Evolutionary conservation across 2,797 vertebrate genomes (phyloP), one percentile per base, ranked within the genome.

Genomic region (Mormyrus proboscirostris): DNA sequence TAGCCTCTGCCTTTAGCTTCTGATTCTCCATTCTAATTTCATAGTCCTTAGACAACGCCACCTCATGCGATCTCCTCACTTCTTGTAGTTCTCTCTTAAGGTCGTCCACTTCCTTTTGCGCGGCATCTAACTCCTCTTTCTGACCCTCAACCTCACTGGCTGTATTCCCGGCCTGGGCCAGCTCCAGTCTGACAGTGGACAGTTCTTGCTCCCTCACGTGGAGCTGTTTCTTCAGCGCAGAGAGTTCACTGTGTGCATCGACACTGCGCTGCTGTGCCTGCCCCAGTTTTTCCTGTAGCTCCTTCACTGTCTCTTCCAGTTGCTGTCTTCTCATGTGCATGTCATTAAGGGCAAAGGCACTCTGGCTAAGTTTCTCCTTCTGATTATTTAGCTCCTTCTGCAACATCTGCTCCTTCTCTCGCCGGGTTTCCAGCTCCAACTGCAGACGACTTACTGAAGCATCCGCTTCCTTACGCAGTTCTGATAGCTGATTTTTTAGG

Each of bases 401-500:
- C 91, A 97, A 89, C 50, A 90, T 90, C n/a, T 73, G 92, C 89
- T 95, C 97, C 94, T 96, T 96, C n/a, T 95, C 94, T 91, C 92
- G 95, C 92, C 96, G 94, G 83, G 91, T 88, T 89, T 93, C 94
- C 44, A 98, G 93, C 88, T 98, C 96, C 1, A 92, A 89, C 50
- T 96, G 95, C 88, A 97, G 92, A 89, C 93, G 93, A 44, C 88
- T 92, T 73, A 96, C 90, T 89, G 96, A 91, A 1, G 47, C 89
- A 53, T 98, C 96, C 0, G 94, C 92, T 90, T 98, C 96, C 50
- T 92, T 95, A 89, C 95, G 95, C 87, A 99, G 97, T 51, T 93
- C 95, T 1, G 96, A 95, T 73, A 98, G 95, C 90, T 98, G 97
- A 88, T 98, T 97, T 94, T 98, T 99, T 92, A 98, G 94, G 0